phyloP scores from a whole-genome alignment of 2,113 vertebrate genomes.

The Mugil cephalus region DNA sequence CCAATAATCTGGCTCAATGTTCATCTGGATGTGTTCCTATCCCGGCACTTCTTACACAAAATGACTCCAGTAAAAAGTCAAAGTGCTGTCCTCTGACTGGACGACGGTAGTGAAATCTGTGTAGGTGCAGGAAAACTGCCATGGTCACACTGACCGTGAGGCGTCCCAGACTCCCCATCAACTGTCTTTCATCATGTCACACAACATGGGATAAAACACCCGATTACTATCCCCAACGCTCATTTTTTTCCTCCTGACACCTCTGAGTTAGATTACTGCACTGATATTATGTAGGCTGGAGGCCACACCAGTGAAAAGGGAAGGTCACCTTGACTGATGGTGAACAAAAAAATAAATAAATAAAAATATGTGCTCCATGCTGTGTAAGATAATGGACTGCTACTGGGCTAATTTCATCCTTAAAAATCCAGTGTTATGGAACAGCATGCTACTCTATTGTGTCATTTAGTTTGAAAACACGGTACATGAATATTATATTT shows the following conservation, averaged over 20 bases:
- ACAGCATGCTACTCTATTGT: constrained; percentile 62
- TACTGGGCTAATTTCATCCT: constrained; percentile 85
- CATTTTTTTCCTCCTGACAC: constrained; percentile 52
- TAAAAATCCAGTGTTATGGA: constrained; percentile 60
- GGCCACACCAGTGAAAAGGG: constrained; percentile 69
- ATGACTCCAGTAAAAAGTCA: no score
- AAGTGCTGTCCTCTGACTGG: constrained; percentile 3
- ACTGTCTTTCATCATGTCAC: constrained; percentile 55
- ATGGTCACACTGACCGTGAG: constrained; percentile 38
- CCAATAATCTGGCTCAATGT: no score
- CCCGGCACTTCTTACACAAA: no score
- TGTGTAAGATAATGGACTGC: constrained; percentile 83
- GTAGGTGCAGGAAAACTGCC: constrained; percentile 28
- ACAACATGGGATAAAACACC: constrained; percentile 49
- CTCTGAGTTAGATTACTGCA: constrained; percentile 53
- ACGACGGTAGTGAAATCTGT: constrained; percentile 13
- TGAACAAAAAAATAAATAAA: constrained; percentile 60
- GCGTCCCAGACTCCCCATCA: constrained; percentile 32
- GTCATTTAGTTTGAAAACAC: constrained; percentile 70
- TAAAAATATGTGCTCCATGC: constrained; percentile 72
- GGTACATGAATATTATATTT: constrained; percentile 77
- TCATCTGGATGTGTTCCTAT: no score
- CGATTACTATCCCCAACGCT: constrained; percentile 53
- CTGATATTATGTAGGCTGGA: constrained; percentile 68
- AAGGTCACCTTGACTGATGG: constrained; percentile 83